Base-by-base conservation (phyloP, 2,888 invertebrate species). In the Drosophila peninsularis region DNA sequence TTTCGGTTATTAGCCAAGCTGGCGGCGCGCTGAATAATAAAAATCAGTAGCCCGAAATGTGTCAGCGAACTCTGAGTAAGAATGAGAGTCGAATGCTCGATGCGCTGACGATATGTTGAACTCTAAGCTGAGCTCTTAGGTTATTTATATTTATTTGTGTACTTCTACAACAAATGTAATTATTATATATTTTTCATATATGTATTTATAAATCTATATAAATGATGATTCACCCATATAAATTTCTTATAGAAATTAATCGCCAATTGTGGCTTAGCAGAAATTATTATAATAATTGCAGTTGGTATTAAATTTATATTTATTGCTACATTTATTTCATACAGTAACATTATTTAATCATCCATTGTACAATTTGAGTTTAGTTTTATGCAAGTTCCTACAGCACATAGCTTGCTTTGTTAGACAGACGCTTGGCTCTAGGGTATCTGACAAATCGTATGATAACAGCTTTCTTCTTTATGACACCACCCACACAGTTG, bases 1-100 rank as follows among this genome's bases (percentile, higher is more conserved):
- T 82, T 52, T 82, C 61, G 62, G 67, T 80, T 79, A 80, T 82
- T 80, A 79, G 80, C 82, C 80, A 80, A 75, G 62, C 72, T 71
- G 80, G 80, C 82, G 80, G 69, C 81, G 58, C 30, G 64, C 61
- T 52, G 69, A 63, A 80, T 75, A 78, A 78, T 68, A 78, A 80
- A 65, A 75, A 66, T 55, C 57, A 52, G 24, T 24, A 50, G 34
- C 27, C 13, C 13, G 37, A 70, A 66, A 63, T 66, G 49, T 74
- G 78, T 64, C 74, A 76, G 45, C 42, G 42, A 76, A 58, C 62
- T 60, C 10, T 17, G 5, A 9, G 10, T n/a, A 24, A 13, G 1
- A 19, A 9, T 24, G 19, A 1, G 13, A 45, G 41, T 1, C 66
- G 78, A 71, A 58, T 36, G 13, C 0, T 0, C 0, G 17, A 62